These are phyloP conservation scores for Galerucella pusilla DNA, from an alignment of 2,888 invertebrate species.

Conservation along the genomic window DNA sequence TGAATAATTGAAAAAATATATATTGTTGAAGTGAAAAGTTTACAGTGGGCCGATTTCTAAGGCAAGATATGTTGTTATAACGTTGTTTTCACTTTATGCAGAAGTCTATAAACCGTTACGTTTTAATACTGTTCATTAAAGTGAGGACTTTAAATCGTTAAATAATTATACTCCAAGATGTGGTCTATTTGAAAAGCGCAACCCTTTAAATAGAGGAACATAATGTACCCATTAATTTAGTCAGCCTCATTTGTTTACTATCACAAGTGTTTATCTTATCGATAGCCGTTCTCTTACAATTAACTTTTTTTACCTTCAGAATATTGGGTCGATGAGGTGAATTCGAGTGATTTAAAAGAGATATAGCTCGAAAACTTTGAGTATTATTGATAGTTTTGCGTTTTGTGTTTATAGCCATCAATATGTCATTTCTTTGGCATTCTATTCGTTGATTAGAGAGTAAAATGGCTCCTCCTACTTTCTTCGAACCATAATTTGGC, in stretches of 20 bases:
- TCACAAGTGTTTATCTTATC: slow-evolving; percentile 57
- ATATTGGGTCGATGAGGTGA: slow-evolving; percentile 55
- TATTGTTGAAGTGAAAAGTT: too few relatives aligned
- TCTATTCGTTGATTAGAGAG: slow-evolving; percentile 64
- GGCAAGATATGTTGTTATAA: background rate
- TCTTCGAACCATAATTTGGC: slow-evolving; percentile 70
- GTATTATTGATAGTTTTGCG: slow-evolving; percentile 50
- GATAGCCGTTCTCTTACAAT: slow-evolving; percentile 55
- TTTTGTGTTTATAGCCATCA: slow-evolving; percentile 56
- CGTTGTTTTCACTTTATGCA: background rate
- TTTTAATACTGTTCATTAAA: slow-evolving; percentile 6
- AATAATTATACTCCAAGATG: slow-evolving; percentile 1
- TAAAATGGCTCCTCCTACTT: slow-evolving; percentile 70
- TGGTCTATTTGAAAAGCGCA: slow-evolving; percentile 2
- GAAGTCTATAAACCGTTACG: background rate
- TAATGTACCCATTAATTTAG: slow-evolving; percentile 29
- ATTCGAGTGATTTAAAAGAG: slow-evolving; percentile 48
- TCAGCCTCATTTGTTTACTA: slow-evolving; percentile 57
- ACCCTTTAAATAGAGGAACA: slow-evolving; percentile 20
- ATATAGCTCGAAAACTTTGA: slow-evolving; percentile 50
- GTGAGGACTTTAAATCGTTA: background rate
- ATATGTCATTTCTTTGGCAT: slow-evolving; percentile 60
- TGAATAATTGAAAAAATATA: too few relatives aligned
- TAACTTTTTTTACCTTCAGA: slow-evolving; percentile 56
- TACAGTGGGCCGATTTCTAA: too few relatives aligned